Base-by-base conservation (phyloP, 1,140 invertebrate species). In the Drosophila serrata region DNA sequence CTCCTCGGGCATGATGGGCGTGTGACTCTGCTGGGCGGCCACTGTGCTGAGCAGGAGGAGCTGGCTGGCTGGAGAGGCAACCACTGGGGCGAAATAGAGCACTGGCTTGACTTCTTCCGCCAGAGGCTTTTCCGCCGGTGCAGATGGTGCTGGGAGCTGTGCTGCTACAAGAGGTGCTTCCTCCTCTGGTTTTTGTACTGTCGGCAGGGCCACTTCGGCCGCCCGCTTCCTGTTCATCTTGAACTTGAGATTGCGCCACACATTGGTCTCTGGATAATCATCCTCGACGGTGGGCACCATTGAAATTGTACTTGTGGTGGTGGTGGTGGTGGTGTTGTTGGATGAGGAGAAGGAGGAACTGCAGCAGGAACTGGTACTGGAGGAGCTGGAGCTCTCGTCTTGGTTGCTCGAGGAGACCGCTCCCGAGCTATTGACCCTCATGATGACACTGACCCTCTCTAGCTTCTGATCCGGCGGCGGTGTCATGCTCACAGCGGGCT, bases 381-480 rank as follows among this genome's bases (percentile, higher is more conserved):
- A 84, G 27, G 82, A 81, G 53, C 75, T 58, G 51, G 49, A 53
- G 64, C 48, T 73, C 22, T 73, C 69, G 31, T 85, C 81, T 40
- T 88, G 82, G 19, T 67, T 69, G 39, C 79, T 61, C 4, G 85
- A 40, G 8, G 77, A 84, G 15, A 92, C 90, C 0, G 90, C 75
- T 31, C 96, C 96, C 81, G 96, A 95, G 58, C 95, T 95, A 82
- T 96, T 95, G 0, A 96, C 96, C 60, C 94, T 94, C 96, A 97
- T 97, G 72, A 97, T 97, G 60, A 98, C 97, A 22, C 95, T 95
- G 4, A 94, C 94, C 11, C 69, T 11, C 13, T 90, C 69, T 7
- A 65, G 27, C 46, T 86, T 57, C 22, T 87, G 78, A 39, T 93
- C 86, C 91, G 81, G 79, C 33, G 91, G 81, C 12, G 91, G 87